phyloP scores from a whole-genome alignment of 2,113 vertebrate species.

The Athene noctua region DNA sequence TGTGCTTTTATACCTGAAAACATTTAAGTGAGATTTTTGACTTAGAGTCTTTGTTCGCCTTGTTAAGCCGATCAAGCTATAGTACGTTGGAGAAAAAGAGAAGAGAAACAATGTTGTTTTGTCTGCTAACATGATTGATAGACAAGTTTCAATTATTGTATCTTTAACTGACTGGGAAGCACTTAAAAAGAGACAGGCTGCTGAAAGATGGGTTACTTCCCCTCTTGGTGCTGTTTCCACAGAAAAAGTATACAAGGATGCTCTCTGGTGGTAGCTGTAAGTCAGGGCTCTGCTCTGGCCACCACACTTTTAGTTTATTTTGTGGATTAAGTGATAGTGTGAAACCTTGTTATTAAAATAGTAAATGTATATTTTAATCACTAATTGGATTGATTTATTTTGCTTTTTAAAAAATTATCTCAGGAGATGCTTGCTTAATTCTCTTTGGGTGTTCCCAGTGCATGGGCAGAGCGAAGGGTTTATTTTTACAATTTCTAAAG shows the following conservation, averaged over 20 bases:
- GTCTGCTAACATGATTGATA: constrained; percentile 67
- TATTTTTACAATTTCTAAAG: background rate
- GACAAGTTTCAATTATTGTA: constrained; percentile 65
- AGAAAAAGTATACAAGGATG: constrained; percentile 65
- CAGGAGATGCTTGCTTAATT: background rate
- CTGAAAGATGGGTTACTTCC: constrained; percentile 15
- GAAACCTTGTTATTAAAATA: background rate
- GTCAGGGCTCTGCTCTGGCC: background rate
- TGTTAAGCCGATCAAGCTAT: constrained; percentile 15
- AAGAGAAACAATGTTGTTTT: constrained; percentile 60
- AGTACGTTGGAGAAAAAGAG: constrained; percentile 40
- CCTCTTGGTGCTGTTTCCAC: background rate
- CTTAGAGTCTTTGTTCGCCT: background rate
- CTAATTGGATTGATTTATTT: background rate
- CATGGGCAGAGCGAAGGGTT: background rate
- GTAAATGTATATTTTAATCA: background rate
- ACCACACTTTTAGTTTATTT: background rate
- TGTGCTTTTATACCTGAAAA: constrained; percentile 41
- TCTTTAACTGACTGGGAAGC: constrained; percentile 36
- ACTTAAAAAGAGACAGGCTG: constrained; percentile 26
- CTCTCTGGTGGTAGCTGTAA: constrained; percentile 42
- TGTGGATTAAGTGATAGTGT: background rate
- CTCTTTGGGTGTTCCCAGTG: background rate
- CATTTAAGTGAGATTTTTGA: constrained; percentile 45
- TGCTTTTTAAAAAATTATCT: background rate